Base-by-base conservation (phyloP, 1,140 invertebrate genomes). In the Listronotus bonariensis region DNA sequence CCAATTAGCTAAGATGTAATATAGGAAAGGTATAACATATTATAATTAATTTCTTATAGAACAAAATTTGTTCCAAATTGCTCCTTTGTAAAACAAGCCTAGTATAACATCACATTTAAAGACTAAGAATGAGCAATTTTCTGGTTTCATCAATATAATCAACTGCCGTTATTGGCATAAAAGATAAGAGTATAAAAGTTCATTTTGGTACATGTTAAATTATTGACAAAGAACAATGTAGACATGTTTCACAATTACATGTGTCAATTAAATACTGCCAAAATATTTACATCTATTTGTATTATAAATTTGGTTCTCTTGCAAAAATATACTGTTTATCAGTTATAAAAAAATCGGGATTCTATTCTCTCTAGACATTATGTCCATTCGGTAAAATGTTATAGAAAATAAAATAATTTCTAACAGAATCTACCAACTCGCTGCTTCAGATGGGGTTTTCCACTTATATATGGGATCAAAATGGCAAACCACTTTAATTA, bases 51-150 rank as follows among this genome's bases (percentile, higher is more conserved):
- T 10, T 36, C 11, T 36, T 36, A 36, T 7, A 36, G 34, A 36
- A 36, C 34, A 36, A 36, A 36, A 10, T 36, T 12, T 36, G 34
- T 36, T 14, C 12, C 20, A 38, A 32, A 51, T 12, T 32, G 57
- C 41, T 17, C 42, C 52, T 53, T 53, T 10, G 48, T 49, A 54
- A 63, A 45, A 42, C 52, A 63, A 63, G 34, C 51, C 51, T 63
- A 55, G 53, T 32, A 45, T 56, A 46, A 51, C 51, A 63, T 63
- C 61, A 63, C 52, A 63, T 63, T 55, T 45, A 63, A 56, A 60
- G 55, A 63, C 43, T 63, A 63, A 52, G 40, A 60, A 63, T 63
- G 61, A 63, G 61, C 61, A 63, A 63, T 56, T 52, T 61, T 46
- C 26, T 51, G 5, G 8, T 49, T 52, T 51, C 40, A n/a, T 49